Percentiles rank a stretch among this genome's conserved stretches.
phyloP scores from a whole-genome alignment of 1,140 invertebrate species.

The Drosophila mauritiana region DNA sequence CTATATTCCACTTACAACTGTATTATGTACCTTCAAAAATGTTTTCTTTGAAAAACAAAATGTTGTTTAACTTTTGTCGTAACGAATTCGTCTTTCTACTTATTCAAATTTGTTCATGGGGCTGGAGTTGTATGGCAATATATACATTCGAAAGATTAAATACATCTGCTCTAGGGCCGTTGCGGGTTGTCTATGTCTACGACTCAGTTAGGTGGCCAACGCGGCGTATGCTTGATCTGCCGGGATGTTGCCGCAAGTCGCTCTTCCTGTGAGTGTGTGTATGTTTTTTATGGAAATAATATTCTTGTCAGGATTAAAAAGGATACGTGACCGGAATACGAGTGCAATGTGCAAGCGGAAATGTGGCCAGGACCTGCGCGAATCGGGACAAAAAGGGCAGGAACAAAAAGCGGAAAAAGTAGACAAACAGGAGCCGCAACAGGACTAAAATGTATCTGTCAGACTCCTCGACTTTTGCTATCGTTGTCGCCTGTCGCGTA shows the following conservation, averaged over 20 bases:
- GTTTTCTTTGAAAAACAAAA: background rate
- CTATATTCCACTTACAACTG: too few species aligned
- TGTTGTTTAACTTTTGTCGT: background rate
- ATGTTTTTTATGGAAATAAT: conserved; percentile 82
- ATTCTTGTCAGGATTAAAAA: conserved; percentile 84
- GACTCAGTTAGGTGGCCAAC: conserved; percentile 48
- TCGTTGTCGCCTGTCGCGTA: conserved; percentile 52
- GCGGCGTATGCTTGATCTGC: conserved; percentile 61
- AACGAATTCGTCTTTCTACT: background rate
- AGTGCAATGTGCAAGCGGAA: conserved; percentile 62
- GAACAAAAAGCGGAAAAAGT: conserved; percentile 32
- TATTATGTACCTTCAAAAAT: too few species aligned
- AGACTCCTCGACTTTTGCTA: conserved; percentile 58
- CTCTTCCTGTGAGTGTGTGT: conserved; percentile 15
- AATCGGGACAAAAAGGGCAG: conserved; percentile 33
- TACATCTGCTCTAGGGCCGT: conserved; percentile 29
- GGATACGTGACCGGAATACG: conserved; percentile 80
- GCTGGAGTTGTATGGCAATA: background rate
- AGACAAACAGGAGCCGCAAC: conserved; percentile 45
- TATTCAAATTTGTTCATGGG: conserved; percentile 11
- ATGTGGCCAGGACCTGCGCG: conserved; percentile 40
- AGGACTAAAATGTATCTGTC: conserved; percentile 64
- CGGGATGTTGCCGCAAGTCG: conserved; percentile 19
- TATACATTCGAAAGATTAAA: conserved; percentile 34
- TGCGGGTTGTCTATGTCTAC: conserved; percentile 50